Percentiles rank a stretch among this genome's conserved stretches.
phyloP scores from a whole-genome alignment of 2,113 vertebrate genomes.

The Elephas maximus region DNA sequence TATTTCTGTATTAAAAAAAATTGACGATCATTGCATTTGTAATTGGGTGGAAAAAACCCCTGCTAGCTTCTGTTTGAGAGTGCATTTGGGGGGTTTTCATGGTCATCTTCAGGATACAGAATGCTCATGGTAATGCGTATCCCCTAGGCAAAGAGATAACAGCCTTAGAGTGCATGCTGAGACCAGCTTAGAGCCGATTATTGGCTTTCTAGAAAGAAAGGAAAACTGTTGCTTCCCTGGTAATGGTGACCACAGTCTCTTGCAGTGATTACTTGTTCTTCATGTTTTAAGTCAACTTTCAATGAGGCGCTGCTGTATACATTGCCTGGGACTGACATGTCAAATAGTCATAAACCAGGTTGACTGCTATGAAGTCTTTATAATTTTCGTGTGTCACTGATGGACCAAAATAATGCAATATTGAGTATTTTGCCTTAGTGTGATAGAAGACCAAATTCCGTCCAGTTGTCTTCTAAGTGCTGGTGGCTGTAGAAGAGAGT shows the following conservation, averaged over 20 bases:
- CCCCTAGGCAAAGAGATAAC: background rate
- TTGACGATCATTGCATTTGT: background rate
- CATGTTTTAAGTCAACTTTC: background rate
- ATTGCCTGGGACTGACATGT: conserved; percentile 29
- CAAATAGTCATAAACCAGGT: background rate
- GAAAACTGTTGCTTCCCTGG: background rate
- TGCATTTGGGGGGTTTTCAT: background rate
- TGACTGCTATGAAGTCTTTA: conserved; percentile 33
- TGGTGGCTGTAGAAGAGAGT: background rate
- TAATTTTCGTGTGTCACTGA: conserved; percentile 2
- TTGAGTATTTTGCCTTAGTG: background rate
- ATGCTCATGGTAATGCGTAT: background rate
- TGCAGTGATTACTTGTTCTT: background rate
- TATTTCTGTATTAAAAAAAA: background rate
- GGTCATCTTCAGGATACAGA: background rate
- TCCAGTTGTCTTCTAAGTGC: background rate
- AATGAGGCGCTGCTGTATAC: background rate
- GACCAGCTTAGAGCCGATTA: background rate
- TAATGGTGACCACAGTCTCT: background rate
- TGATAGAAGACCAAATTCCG: background rate
- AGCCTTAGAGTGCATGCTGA: background rate
- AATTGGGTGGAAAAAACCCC: background rate
- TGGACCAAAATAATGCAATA: background rate
- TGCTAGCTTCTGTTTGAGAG: background rate
- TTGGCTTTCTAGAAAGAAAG: background rate